A percentile compares a stretch with the other conserved stretches of the same genome.
phyloP scores from a whole-genome alignment of 1,140 invertebrate species.

The Apis laboriosa region DNA sequence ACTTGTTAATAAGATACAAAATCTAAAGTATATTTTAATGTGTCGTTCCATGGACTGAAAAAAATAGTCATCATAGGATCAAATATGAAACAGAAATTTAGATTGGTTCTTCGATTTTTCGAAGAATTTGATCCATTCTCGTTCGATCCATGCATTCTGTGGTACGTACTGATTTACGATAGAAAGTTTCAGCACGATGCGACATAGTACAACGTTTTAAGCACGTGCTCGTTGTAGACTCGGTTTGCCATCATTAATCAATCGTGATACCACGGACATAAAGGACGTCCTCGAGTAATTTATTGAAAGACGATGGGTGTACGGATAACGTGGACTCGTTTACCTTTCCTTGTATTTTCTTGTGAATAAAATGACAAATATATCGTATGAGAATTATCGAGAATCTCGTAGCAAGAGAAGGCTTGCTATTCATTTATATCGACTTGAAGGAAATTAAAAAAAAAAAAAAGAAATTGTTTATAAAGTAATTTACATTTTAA shows the following conservation, averaged over 20 bases:
- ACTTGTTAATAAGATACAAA: too few relatives aligned
- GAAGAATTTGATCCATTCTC: slow-evolving; percentile 17
- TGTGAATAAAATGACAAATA: not conserved
- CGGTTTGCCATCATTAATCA: slow-evolving; percentile 57
- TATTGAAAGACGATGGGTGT: slow-evolving; percentile 12
- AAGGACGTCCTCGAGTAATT: slow-evolving; percentile 32
- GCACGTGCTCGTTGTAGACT: slow-evolving; percentile 47
- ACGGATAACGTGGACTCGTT: not conserved
- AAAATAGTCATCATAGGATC: too few relatives aligned
- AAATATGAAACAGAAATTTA: not conserved
- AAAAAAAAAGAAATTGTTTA: too few relatives aligned
- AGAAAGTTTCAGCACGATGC: slow-evolving; percentile 44
- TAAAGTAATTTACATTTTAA: too few relatives aligned
- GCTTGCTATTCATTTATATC: too few relatives aligned
- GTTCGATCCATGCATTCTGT: not conserved
- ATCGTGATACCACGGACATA: slow-evolving; percentile 39
- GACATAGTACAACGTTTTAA: slow-evolving; percentile 49
- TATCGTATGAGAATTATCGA: not conserved
- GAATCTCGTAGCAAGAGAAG: too few relatives aligned
- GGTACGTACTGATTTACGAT: slow-evolving; percentile 52
- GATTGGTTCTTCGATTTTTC: not conserved
- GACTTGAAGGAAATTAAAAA: too few relatives aligned
- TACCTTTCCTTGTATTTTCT: slow-evolving; percentile 15
- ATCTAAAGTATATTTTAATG: too few relatives aligned
- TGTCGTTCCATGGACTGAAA: too few relatives aligned